Evolutionary conservation across 2,888 invertebrate genomes (phyloP).

Genomic region (Leptopterna dolabrata): DNA sequence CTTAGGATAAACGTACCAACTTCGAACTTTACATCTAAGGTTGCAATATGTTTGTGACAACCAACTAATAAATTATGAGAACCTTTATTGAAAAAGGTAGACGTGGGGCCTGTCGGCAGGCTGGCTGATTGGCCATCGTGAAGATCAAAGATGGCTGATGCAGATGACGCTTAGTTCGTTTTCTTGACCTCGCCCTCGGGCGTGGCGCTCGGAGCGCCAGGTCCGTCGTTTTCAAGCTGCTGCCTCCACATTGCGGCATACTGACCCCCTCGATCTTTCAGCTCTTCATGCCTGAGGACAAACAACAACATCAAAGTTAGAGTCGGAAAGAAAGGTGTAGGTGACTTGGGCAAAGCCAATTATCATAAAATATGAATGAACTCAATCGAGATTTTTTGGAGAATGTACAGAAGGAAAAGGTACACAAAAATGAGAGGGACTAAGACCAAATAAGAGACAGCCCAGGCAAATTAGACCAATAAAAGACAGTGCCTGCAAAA

Average conservation of each 20-base stretch:
- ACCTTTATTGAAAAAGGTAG: not conserved
- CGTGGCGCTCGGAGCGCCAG: constrained; percentile 9
- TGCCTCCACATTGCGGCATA: constrained; percentile 96
- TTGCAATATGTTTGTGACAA: not conserved
- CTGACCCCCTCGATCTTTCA: constrained; percentile 77
- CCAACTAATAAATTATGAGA: not conserved
- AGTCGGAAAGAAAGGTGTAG: not conserved
- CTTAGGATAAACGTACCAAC: not conserved
- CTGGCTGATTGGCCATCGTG: not conserved
- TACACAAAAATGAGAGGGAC: too few relatives aligned
- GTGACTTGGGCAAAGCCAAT: too few relatives aligned
- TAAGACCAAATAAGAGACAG: too few relatives aligned
- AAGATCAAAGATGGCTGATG: not conserved
- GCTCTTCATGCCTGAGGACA: constrained; percentile 76
- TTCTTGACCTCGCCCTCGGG: constrained; percentile 30
- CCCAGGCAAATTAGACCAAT: too few relatives aligned
- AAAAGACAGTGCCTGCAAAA: too few relatives aligned
- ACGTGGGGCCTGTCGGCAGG: not conserved
- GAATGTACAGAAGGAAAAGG: too few relatives aligned
- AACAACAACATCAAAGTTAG: constrained; percentile 24
- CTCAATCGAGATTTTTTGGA: too few relatives aligned
- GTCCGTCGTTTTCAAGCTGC: constrained; percentile 74
- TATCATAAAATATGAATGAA: too few relatives aligned
- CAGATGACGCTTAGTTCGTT: not conserved
- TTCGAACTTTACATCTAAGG: not conserved